Evolutionary conservation across 2,113 vertebrate species (phyloP).

Genomic region (Pygoscelis antarcticus): DNA sequence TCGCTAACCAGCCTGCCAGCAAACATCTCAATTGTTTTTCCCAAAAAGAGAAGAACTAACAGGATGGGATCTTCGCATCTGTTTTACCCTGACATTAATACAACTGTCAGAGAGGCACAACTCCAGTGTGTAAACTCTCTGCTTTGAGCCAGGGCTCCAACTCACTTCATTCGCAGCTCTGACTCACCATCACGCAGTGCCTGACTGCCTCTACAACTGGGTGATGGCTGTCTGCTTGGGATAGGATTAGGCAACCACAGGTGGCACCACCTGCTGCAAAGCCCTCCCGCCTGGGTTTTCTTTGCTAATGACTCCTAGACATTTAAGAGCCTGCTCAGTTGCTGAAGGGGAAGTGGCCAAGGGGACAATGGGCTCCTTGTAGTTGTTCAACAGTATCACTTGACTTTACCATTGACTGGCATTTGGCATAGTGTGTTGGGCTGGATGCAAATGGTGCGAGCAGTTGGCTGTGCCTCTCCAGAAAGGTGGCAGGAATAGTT

Average conservation of each 20-base stretch:
- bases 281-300: neutral
- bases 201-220: neutral
- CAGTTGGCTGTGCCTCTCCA: neutral
- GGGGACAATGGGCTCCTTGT: constrained; percentile 38
- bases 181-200: neutral
- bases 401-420: neutral
- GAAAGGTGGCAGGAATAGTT: neutral
- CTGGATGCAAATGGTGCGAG: neutral
- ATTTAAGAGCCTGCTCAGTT: neutral
- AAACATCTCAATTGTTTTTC: neutral
- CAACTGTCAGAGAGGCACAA: neutral
- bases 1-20: neutral
- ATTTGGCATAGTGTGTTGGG: neutral
- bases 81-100: neutral
- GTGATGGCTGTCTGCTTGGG: neutral
- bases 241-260: constrained; percentile 19
- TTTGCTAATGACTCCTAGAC: neutral
- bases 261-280: constrained; percentile 32
- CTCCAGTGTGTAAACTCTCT: neutral
- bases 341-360: neutral
- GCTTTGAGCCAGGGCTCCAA: neutral
- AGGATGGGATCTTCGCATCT: neutral
- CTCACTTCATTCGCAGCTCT: neutral
- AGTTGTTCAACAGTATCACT: neutral
- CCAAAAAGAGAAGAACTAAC: neutral